Conservation (phyloP, 2,888 invertebrate species). For the Muscina levida region DNA sequence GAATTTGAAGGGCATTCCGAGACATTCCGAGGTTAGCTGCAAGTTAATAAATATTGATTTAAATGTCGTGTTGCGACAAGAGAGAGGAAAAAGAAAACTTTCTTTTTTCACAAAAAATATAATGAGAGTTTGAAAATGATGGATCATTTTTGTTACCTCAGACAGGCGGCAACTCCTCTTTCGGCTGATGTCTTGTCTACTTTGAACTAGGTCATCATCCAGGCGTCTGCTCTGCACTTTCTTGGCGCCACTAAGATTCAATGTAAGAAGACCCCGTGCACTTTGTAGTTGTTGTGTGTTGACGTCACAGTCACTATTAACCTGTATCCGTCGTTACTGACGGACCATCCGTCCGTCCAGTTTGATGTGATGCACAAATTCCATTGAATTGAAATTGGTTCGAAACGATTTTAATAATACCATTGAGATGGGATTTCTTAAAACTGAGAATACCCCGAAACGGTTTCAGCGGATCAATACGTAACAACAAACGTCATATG, state of each 20-base stretch:
- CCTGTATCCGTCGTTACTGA: constrained; percentile 9
- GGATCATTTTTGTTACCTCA: no score
- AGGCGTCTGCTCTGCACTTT: constrained; percentile 21
- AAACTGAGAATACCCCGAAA: constrained; percentile 46
- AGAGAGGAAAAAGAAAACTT: no score
- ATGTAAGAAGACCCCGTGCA: constrained; percentile 17
- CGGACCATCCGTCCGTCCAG: not conserved
- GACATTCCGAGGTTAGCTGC: no score
- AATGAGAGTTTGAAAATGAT: no score
- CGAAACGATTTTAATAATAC: not conserved
- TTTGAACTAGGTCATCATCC: constrained; percentile 45
- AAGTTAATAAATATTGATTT: not conserved
- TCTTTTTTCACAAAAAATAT: constrained; percentile 12
- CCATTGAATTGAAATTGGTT: constrained; percentile 37
- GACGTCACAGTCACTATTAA: constrained; percentile 44
- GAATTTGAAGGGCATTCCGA: no score
- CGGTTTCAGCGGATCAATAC: constrained; percentile 49
- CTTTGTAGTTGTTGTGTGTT: constrained; percentile 15
- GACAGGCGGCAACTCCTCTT: no score
- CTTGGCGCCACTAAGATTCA: constrained; percentile 13
- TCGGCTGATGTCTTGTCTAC: not conserved
- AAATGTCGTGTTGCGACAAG: not conserved
- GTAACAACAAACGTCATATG: no score
- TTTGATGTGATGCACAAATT: constrained; percentile 29
- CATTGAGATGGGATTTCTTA: constrained; percentile 15